Evolutionary conservation across 1,140 invertebrate genomes (phyloP).

Genomic region (Brachionus asplanchnoidis): DNA sequence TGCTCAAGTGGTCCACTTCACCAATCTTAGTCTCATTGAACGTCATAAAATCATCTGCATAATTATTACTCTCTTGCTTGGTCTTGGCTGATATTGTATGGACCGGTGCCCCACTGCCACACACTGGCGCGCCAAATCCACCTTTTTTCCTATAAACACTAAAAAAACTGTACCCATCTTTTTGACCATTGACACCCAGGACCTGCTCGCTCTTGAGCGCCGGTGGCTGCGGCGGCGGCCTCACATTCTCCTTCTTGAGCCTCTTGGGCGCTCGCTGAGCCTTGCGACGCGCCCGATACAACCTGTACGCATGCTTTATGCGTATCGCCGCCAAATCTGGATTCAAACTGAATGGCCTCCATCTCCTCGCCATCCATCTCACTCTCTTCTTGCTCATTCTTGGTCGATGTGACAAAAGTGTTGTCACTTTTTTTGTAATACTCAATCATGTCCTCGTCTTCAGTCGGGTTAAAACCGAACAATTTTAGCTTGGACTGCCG

Average conservation of each 20-base stretch:
- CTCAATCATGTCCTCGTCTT: conserved; percentile 11
- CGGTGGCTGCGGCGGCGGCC: not conserved
- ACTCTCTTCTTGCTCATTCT: not conserved
- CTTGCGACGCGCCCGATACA: not conserved
- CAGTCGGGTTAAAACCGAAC: conserved; percentile 29
- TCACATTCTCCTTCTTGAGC: not conserved
- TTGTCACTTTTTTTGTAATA: not conserved
- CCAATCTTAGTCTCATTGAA: not conserved
- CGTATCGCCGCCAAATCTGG: conserved; percentile 8
- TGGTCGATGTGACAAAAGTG: conserved; percentile 16
- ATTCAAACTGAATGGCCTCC: not conserved
- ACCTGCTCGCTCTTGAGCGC: not conserved
- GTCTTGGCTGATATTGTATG: not conserved
- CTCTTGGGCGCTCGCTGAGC: not conserved
- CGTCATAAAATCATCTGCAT: conserved; percentile 22
- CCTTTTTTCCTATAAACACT: conserved; percentile 2
- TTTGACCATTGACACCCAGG: not conserved
- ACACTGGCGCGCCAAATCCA: not conserved
- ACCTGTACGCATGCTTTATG: conserved; percentile 5
- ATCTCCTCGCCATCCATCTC: not conserved
- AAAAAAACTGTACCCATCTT: not conserved
- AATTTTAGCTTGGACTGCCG: conserved; percentile 25
- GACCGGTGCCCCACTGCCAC: not conserved
- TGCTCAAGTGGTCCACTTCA: not conserved
- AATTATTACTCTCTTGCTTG: not conserved